Evolutionary conservation across 2,113 vertebrate genomes (phyloP).

Genomic region (Grantiella picta): DNA sequence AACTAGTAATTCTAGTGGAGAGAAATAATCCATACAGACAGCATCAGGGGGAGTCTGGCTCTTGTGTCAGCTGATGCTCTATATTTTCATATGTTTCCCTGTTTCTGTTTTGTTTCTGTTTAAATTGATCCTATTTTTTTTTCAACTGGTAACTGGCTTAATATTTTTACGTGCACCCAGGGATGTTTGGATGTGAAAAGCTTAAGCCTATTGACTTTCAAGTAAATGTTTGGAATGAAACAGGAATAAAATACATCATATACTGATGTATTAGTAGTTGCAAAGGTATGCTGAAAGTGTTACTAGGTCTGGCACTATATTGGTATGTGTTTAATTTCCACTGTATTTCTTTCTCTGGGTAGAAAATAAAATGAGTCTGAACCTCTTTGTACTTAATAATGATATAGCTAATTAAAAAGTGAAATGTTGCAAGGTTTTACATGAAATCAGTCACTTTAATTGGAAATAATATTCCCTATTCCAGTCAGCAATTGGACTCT

Average conservation of each 20-base stretch:
- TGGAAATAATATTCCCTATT: slow-evolving; percentile 46
- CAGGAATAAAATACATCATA: background rate
- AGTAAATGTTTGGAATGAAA: background rate
- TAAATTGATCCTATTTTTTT: background rate
- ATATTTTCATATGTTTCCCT: background rate
- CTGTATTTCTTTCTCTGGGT: background rate
- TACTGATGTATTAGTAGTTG: background rate
- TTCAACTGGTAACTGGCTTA: background rate
- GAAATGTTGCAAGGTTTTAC: slow-evolving; percentile 45
- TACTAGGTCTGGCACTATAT: background rate
- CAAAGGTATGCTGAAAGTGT: background rate
- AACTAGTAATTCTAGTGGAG: background rate
- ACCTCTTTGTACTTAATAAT: slow-evolving; percentile 46
- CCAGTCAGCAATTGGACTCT: slow-evolving; percentile 57
- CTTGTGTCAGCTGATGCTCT: background rate
- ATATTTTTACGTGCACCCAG: background rate
- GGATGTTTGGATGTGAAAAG: background rate
- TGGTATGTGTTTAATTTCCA: slow-evolving; percentile 45
- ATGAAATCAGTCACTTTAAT: slow-evolving; percentile 71
- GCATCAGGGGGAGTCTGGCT: background rate
- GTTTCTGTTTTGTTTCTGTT: background rate
- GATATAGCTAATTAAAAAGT: slow-evolving; percentile 66
- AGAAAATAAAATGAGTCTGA: slow-evolving; percentile 51
- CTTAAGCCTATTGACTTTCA: background rate
- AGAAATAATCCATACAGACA: background rate